Evolutionary conservation across 1,140 invertebrate species (phyloP).

Genomic region (Tyrophagus putrescentiae): DNA sequence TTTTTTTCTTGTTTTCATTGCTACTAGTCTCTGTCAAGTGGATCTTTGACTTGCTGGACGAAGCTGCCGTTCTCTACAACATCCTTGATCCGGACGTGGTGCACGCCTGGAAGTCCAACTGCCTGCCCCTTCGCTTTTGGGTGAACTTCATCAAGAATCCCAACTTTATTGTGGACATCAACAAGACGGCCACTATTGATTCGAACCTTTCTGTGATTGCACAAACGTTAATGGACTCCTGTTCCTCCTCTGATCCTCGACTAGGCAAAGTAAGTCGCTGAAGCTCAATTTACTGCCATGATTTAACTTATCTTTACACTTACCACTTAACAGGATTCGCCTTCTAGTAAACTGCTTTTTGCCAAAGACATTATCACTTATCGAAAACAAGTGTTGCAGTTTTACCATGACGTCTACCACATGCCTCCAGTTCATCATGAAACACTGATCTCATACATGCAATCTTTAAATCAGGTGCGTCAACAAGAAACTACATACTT

Average conservation of each 20-base stretch:
- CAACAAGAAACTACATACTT: not conserved
- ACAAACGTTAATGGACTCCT: constrained; percentile 90
- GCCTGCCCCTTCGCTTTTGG: constrained; percentile 84
- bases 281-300: not conserved
- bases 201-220: constrained; percentile 84
- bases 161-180: constrained; percentile 89
- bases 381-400: constrained; percentile 61
- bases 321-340: constrained; percentile 63
- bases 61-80: constrained; percentile 64
- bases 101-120: constrained; percentile 92
- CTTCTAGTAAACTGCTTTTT: constrained; percentile 83
- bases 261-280: constrained; percentile 49
- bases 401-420: constrained; percentile 66
- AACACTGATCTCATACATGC: constrained; percentile 78
- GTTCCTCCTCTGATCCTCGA: constrained; percentile 69
- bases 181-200: constrained; percentile 78
- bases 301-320: no score
- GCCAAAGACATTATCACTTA: constrained; percentile 85
- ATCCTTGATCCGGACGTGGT: constrained; percentile 75
- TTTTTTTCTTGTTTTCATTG: constrained; percentile 5
- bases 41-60: constrained; percentile 84
- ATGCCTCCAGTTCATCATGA: constrained; percentile 77
- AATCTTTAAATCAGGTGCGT: constrained; percentile 60
- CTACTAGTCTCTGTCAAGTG: constrained; percentile 76
- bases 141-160: constrained; percentile 94